Evolutionary conservation across 2,113 vertebrate species (phyloP).

Genomic region (Gymnobelideus leadbeateri): DNA sequence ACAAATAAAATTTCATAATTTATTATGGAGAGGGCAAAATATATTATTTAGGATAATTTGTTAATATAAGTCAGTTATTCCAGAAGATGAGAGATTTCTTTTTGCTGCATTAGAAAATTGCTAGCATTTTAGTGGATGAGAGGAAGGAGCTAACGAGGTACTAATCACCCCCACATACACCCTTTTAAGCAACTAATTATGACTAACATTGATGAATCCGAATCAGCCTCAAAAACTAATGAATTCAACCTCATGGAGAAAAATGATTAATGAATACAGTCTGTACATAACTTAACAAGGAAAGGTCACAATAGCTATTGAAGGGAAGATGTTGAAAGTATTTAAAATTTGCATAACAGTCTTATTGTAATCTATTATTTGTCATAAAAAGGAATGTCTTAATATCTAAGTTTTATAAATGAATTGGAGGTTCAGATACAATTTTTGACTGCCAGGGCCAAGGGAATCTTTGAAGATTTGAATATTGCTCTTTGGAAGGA

Average conservation of each 20-base stretch:
- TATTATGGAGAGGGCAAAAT: constrained; percentile 39
- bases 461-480: constrained; percentile 44
- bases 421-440: constrained; percentile 14
- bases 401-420: constrained; percentile 56
- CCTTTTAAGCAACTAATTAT: constrained; percentile 79
- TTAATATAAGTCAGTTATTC: constrained; percentile 59
- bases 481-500: constrained; percentile 35
- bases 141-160: constrained; percentile 66
- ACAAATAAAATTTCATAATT: background rate
- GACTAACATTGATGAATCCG: constrained; percentile 76
- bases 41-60: constrained; percentile 54
- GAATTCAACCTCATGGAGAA: constrained; percentile 71
- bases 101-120: constrained; percentile 66
- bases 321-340: constrained; percentile 51
- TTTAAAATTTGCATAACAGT: constrained; percentile 17
- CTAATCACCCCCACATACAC: constrained; percentile 54
- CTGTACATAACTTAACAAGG: constrained; percentile 60
- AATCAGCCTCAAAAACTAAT: constrained; percentile 74
- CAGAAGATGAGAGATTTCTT: constrained; percentile 35
- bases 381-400: constrained; percentile 56
- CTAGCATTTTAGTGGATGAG: constrained; percentile 73
- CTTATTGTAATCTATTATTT: constrained; percentile 59
- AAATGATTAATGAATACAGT: constrained; percentile 71
- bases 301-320: constrained; percentile 57
- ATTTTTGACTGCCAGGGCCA: constrained; percentile 13